Percentiles rank a stretch among this genome's conserved stretches.
These are phyloP conservation scores for Amphimallon solstitiale DNA, from an alignment of 2,888 invertebrate genomes.

Conservation along the genomic window DNA sequence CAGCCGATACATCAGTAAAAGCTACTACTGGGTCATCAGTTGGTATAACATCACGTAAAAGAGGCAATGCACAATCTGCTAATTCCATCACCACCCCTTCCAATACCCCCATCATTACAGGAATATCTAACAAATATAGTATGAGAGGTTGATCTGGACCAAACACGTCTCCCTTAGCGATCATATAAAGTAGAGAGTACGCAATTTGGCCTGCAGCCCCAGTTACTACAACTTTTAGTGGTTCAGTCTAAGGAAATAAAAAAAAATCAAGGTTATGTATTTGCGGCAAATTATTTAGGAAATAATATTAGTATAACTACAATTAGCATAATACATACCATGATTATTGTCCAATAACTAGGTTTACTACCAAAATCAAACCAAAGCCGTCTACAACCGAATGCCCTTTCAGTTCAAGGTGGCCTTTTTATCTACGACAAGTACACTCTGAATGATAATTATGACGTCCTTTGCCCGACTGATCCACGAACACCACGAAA, in stretches of 20 bases:
- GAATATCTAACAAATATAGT: conserved; percentile 93
- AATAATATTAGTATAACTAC: neutral
- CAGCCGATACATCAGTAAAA: conserved; percentile 96
- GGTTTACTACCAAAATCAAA: neutral
- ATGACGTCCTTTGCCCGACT: conserved; percentile 34
- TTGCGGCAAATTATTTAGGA: neutral
- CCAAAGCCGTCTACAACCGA: neutral
- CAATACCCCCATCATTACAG: conserved; percentile 95
- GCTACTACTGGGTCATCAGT: conserved; percentile 90
- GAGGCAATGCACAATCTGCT: conserved; percentile 92
- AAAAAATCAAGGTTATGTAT: conserved; percentile 15
- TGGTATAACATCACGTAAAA: conserved; percentile 84
- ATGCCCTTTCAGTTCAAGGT: conserved; percentile 36
- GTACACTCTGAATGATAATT: conserved; percentile 30
- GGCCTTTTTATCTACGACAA: conserved; percentile 35
- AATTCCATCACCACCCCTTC: conserved; percentile 98
- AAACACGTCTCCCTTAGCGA: conserved; percentile 96
- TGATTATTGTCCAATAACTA: conserved; percentile 1
- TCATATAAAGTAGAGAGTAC: conserved; percentile 93
- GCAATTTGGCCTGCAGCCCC: conserved; percentile 99
- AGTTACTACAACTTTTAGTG: conserved; percentile 94
- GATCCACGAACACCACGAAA: too few species aligned
- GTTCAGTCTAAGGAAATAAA: conserved; percentile 72
- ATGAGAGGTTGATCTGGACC: conserved; percentile 87
- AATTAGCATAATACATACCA: conserved; percentile 2